Conservation (phyloP, 1,140 invertebrate species). For the Schmidtea mediterranea region DNA sequence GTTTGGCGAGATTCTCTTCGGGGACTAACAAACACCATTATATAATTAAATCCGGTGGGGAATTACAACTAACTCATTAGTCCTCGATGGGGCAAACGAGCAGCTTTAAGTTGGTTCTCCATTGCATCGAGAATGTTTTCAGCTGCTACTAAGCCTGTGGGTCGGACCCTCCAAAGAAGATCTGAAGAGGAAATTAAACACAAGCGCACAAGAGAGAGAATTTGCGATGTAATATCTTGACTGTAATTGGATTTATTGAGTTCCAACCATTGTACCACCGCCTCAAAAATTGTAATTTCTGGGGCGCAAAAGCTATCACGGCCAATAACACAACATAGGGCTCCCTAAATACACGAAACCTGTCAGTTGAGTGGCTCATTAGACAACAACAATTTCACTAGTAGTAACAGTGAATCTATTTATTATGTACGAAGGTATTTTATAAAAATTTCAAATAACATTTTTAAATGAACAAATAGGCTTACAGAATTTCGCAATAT, state of each 20-base stretch:
- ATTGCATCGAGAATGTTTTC: constrained; percentile 80
- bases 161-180: constrained; percentile 55
- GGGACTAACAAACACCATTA: constrained; percentile 25
- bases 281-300: constrained; percentile 74
- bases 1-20: constrained; percentile 64
- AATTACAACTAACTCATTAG: no score
- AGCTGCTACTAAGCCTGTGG: constrained; percentile 50
- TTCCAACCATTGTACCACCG: constrained; percentile 57
- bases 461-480: no score
- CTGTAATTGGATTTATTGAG: constrained; percentile 31
- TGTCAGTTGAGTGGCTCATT: neutral
- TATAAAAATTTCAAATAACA: no score
- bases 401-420: neutral
- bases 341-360: constrained; percentile 14
- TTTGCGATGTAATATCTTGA: constrained; percentile 10
- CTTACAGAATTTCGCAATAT: no score
- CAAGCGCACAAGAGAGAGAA: constrained; percentile 38
- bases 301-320: constrained; percentile 78
- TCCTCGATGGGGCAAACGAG: no score
- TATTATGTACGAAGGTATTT: constrained; percentile 7
- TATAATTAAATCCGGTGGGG: no score
- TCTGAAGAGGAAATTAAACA: constrained; percentile 37
- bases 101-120: constrained; percentile 24
- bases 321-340: constrained; percentile 43
- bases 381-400: no score